Evolutionary conservation across 2,888 invertebrate species (phyloP).

Genomic region (Perithous albicinctus): DNA sequence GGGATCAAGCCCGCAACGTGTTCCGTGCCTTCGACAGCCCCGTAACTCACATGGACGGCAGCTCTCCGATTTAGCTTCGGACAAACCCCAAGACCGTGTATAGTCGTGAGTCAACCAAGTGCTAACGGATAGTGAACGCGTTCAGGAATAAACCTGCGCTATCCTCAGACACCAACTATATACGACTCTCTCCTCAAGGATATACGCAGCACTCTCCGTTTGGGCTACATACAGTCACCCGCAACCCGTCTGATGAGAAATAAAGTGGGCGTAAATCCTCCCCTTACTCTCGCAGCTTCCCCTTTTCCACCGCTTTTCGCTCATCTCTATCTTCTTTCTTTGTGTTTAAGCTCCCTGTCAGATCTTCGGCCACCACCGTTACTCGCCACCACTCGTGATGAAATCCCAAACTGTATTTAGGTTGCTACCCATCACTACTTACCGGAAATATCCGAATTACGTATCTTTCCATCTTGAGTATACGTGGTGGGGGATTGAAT

Average conservation of each 20-base stretch:
- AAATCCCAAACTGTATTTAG: slow-evolving; percentile 75
- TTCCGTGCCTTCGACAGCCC: slow-evolving; percentile 38
- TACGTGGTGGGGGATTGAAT: slow-evolving; percentile 63
- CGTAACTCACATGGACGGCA: slow-evolving; percentile 51
- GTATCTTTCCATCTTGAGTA: slow-evolving; percentile 76
- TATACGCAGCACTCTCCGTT: slow-evolving; percentile 43
- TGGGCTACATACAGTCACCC: slow-evolving; percentile 66
- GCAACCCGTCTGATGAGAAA: slow-evolving; percentile 78
- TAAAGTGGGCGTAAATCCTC: slow-evolving; percentile 80
- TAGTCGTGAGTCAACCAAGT: slow-evolving; percentile 15
- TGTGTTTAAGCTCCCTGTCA: neutral
- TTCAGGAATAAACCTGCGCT: slow-evolving; percentile 22
- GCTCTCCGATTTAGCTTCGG: slow-evolving; percentile 28
- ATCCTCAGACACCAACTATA: slow-evolving; percentile 13
- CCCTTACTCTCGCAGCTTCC: slow-evolving; percentile 53
- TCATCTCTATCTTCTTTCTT: neutral
- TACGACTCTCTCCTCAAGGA: slow-evolving; percentile 29
- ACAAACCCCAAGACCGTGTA: slow-evolving; percentile 5
- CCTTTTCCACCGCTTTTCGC: slow-evolving; percentile 22
- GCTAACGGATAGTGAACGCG: slow-evolving; percentile 27
- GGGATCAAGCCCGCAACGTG: slow-evolving; percentile 11
- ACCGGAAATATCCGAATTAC: slow-evolving; percentile 74
- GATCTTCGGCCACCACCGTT: slow-evolving; percentile 32
- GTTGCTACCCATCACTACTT: slow-evolving; percentile 74
- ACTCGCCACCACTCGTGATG: slow-evolving; percentile 53